Conservation (phyloP, 23 tunicate species). For the Clavelina lepadiformis region DNA sequence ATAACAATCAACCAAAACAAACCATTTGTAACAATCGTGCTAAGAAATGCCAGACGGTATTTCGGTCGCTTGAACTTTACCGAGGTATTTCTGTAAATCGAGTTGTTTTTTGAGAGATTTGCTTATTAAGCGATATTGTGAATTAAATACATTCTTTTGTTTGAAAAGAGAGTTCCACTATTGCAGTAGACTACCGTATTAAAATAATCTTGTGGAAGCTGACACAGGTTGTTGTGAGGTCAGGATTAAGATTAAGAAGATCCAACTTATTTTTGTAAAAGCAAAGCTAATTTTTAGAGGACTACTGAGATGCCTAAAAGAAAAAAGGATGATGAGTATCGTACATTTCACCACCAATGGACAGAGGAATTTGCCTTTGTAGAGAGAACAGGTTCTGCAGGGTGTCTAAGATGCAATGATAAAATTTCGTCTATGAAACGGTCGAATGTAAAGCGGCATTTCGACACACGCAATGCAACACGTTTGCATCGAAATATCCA, state of each 20-base stretch:
- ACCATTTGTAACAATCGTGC: neutral
- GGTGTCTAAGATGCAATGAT: conserved; percentile 26
- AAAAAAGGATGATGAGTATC: conserved; percentile 38
- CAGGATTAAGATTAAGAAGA: neutral
- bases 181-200: neutral
- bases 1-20: neutral
- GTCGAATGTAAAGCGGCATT: conserved; percentile 25
- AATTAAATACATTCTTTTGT: too few relatives aligned
- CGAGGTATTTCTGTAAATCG: neutral
- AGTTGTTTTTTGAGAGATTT: neutral
- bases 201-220: neutral
- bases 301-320: conserved; percentile 32
- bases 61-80: neutral
- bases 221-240: conserved; percentile 1
- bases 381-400: conserved; percentile 26
- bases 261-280: neutral
- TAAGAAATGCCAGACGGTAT: conserved; percentile 2
- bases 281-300: conserved; percentile 35
- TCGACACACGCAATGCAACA: conserved; percentile 24
- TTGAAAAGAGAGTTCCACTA: neutral
- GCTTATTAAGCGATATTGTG: too few relatives aligned
- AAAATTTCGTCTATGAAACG: conserved; percentile 31
- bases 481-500: conserved; percentile 39
- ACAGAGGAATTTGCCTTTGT: conserved; percentile 30
- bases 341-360: conserved; percentile 25